Base-by-base conservation (phyloP, 2,113 vertebrate genomes). In the Taxidea taxus region DNA sequence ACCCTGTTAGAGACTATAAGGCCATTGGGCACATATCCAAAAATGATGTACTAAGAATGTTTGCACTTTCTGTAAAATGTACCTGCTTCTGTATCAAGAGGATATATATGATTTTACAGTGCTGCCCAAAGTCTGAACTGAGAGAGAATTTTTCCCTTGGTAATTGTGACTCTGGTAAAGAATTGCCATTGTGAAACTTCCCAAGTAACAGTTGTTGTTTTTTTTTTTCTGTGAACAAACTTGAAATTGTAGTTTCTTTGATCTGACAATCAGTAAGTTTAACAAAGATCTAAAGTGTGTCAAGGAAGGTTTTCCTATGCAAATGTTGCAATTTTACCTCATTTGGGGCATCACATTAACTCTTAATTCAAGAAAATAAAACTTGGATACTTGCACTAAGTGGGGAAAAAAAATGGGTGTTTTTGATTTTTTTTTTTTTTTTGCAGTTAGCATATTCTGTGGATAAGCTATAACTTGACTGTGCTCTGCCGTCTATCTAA, bases 281-380 rank as follows among this genome's bases (percentile, higher is more conserved):
- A 84, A 72, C 78, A 80, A 75, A 62, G 68, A 91, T 83, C 91
- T 94, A 42, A 95, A 82, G 64, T 75, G 20, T 90, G 93, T 95
- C 72, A 47, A 92, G 54, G 27, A 78, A 96, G 78, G 58, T 88
- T 90, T 87, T 94, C 37, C 4, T 91, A 51, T 95, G 85, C 77
- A 93, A 58, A 94, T 80, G 27, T 83, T 95, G 56, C 37, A 47
- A 13, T 83, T 92, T 90, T 96, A 88, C 47, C 89, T 97, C 56
- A 23, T 49, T 84, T 86, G 62, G 29, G 47, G 31, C 60, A 93
- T 68, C 87, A 81, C 31, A 20, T 82, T 94, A 95, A 87, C 83
- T 91, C 97, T 98, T 98, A 98, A 97, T 98, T 98, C 84, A 90
- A 83, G 81, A 86, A 92, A 98, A 99, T 97, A 98, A 96, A 96